These are phyloP conservation scores for Mylabris phalerata DNA, from an alignment of 1,140 invertebrate genomes.

Conservation along the genomic window DNA sequence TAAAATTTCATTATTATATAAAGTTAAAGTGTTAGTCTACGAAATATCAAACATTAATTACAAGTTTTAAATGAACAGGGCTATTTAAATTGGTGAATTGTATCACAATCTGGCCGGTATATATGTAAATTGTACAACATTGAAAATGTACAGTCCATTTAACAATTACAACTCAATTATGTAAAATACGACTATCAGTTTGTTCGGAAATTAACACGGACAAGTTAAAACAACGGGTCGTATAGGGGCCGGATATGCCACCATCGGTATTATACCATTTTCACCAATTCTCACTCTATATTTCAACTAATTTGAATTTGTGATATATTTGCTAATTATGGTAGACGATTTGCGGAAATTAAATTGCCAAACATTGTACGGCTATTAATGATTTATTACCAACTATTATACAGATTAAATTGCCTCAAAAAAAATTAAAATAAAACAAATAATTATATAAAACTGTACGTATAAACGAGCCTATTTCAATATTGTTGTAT, in stretches of 20 bases:
- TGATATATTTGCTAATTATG: slow-evolving; percentile 38
- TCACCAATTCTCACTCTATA: slow-evolving; percentile 1
- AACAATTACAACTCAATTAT: slow-evolving; percentile 42
- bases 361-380: slow-evolving; percentile 21
- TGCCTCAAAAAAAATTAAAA: not conserved
- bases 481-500: not conserved
- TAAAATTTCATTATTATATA: too few species aligned
- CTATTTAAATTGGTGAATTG: slow-evolving; percentile 12
- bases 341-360: slow-evolving; percentile 34
- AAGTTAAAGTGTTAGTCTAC: too few species aligned
- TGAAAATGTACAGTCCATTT: slow-evolving; percentile 38
- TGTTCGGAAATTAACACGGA: slow-evolving; percentile 39
- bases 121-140: slow-evolving; percentile 38
- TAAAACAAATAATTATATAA: not conserved
- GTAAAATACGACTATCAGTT: slow-evolving; percentile 35
- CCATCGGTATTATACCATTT: slow-evolving; percentile 15
- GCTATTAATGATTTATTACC: not conserved
- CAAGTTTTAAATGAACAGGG: slow-evolving; percentile 14
- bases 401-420: not conserved
- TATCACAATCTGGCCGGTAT: slow-evolving; percentile 23
- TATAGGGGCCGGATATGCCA: slow-evolving; percentile 17
- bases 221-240: slow-evolving; percentile 35
- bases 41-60: slow-evolving; percentile 17
- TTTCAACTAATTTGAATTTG: slow-evolving; percentile 31
- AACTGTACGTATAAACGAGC: not conserved